A percentile compares a stretch with the other conserved stretches of the same genome.
phyloP scores from a whole-genome alignment of 2,888 invertebrate genomes.

The Synergus itoensis region DNA sequence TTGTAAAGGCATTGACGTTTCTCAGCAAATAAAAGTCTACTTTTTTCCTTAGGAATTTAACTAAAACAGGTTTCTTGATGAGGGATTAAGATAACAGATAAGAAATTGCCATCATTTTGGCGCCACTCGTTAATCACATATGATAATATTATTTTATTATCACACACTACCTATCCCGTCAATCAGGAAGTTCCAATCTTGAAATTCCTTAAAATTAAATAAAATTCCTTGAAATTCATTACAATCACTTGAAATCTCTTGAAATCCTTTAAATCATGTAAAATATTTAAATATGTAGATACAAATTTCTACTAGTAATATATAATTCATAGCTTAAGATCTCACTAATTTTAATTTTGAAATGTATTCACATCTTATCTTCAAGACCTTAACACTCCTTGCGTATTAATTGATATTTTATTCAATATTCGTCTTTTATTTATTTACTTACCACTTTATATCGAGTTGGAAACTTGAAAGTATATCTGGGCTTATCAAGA shows the following conservation, averaged over 20 bases:
- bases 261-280: too few relatives aligned
- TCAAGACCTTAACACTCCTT: neutral
- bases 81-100: neutral
- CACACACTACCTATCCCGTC: neutral
- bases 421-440: neutral
- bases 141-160: conserved; percentile 20
- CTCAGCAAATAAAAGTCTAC: conserved; percentile 10
- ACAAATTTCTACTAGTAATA: too few relatives aligned
- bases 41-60: neutral
- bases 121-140: conserved; percentile 14
- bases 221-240: too few relatives aligned
- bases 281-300: too few relatives aligned
- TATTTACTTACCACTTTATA: conserved; percentile 71
- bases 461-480: conserved; percentile 82
- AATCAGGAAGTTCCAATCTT: conserved; percentile 6
- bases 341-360: neutral
- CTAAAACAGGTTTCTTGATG: neutral
- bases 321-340: neutral
- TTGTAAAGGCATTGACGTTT: neutral
- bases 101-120: conserved; percentile 26
- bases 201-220: too few relatives aligned
- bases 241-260: too few relatives aligned
- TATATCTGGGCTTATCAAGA: conserved; percentile 81
- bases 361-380: neutral
- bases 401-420: neutral